phyloP scores from a whole-genome alignment of 2,113 vertebrate genomes.

The Colius striatus region DNA sequence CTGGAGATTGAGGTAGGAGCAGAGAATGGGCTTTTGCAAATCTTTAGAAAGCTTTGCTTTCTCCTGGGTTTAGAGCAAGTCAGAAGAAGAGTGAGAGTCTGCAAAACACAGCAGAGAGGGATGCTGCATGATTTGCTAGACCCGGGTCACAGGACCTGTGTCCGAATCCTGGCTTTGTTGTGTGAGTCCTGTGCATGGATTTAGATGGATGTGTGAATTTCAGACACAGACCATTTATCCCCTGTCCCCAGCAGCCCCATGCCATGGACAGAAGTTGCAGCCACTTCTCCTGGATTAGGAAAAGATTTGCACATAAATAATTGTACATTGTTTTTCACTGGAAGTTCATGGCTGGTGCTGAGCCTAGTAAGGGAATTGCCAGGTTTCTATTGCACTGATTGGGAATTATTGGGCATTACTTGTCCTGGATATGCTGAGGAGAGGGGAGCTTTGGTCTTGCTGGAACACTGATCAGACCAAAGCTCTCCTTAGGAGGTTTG shows the following conservation, averaged over 20 bases:
- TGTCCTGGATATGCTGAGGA: neutral
- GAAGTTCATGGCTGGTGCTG: neutral
- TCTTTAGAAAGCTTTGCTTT: neutral
- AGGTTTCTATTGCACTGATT: neutral
- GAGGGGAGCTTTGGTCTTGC: accelerated
- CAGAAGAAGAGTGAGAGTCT: neutral
- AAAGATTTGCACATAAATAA: neutral
- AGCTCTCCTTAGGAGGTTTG: neutral
- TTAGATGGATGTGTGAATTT: neutral
- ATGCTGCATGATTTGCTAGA: neutral
- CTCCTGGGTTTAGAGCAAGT: neutral
- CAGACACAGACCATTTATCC: neutral
- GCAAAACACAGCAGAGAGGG: neutral
- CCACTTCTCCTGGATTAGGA: neutral
- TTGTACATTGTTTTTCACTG: neutral
- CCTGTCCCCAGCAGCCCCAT: neutral
- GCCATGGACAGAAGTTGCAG: neutral
- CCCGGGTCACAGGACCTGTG: neutral
- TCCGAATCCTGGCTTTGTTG: neutral
- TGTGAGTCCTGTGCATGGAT: neutral
- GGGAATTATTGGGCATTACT: neutral
- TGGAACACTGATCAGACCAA: neutral
- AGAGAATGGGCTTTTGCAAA: neutral
- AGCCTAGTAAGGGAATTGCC: neutral
- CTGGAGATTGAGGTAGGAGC: conserved; percentile 12